Evolutionary conservation across 2,888 invertebrate genomes (phyloP), one percentile per base, ranked within the genome.

Genomic region (Erynnis tages): DNA sequence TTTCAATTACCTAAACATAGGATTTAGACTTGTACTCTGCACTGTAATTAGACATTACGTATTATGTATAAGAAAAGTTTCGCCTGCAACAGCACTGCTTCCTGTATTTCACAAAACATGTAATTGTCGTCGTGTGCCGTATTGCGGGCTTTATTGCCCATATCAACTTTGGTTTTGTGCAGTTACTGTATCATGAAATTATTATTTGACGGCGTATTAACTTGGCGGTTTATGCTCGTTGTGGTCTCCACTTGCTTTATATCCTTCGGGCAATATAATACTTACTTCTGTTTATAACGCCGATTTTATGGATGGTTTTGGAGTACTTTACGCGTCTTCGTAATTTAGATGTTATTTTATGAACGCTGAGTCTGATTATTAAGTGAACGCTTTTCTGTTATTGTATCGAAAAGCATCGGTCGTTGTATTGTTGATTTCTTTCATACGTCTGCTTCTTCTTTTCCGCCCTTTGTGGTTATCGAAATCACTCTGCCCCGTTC

Each of bases 101-200:
- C 58, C 67, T 73, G 67, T 74, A 76, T 78, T 76, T 69, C 69
- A 66, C 47, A 23, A 45, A 40, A 49, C 70, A 66, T 77, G 79
- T 83, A 83, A 86, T 83, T 82, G 82, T 79, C 74, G 72, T 76
- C 62, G 79, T 72, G 73, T 71, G 67, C 71, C 66, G 74, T 71
- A 77, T 76, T 73, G 73, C 72, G 65, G 66, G 71, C 65, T 86
- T 87, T 86, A 87, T 87, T 79, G 75, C 82, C 85, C 86, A 86
- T 86, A 83, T 84, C 84, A 82, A 81, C 73, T 79, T 78, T 66
- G 76, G 67, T 67, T 63, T 67, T 66, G 67, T 65, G 62, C 61
- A 62, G 67, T 44, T 37, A 52, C 44, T 47, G 47, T 43, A 49
- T 55, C 40, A 25, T 58, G 59, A 57, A 61, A 64, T 59, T 63